Evolutionary conservation across 2,113 vertebrate species (phyloP).

Genomic region (Numida meleagris): DNA sequence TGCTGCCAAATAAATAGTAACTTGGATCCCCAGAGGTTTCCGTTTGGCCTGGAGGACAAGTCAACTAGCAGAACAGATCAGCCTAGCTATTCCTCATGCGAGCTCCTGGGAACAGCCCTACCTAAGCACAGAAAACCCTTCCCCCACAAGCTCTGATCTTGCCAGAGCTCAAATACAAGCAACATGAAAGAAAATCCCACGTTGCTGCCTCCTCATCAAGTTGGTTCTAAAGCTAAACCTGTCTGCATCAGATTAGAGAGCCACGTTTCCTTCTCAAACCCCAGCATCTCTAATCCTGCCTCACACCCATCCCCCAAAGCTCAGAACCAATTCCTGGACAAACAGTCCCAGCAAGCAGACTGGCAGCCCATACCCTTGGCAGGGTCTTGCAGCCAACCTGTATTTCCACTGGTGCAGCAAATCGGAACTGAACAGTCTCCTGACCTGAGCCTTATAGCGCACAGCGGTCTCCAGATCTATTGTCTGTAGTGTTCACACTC

Average conservation of each 20-base stretch:
- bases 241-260: constrained; percentile 18
- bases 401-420: constrained; percentile 27
- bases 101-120: not conserved
- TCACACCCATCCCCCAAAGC: not conserved
- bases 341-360: not conserved
- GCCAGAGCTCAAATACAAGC: not conserved
- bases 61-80: constrained; percentile 31
- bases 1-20: constrained; percentile 34
- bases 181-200: constrained; percentile 20
- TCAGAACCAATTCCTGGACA: not conserved
- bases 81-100: not conserved
- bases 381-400: not conserved
- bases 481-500: not conserved
- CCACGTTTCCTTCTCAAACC: not conserved
- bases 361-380: not conserved
- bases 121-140: not conserved
- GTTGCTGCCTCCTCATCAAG: not conserved
- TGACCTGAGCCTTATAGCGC: not conserved
- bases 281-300: not conserved
- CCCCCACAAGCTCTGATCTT: constrained; percentile 3
- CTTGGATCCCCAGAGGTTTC: not conserved
- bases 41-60: constrained; percentile 13
- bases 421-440: not conserved
- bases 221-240: not conserved
- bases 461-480: not conserved